Conservation (phyloP, 2,113 vertebrate genomes). For the Hydrolagus affinis region DNA sequence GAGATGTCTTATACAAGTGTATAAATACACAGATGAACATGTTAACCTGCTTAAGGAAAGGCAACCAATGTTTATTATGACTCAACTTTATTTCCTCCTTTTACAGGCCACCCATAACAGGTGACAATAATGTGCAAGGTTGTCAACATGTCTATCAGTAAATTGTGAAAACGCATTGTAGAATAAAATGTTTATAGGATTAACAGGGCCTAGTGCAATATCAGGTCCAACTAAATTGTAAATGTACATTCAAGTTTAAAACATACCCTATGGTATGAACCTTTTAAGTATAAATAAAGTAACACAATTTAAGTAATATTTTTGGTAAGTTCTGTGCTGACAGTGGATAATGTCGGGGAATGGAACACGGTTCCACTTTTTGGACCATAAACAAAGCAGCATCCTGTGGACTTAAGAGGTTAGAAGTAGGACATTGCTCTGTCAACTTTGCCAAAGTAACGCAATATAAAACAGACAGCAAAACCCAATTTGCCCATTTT, state of each 20-base stretch:
- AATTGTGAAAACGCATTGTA: not conserved
- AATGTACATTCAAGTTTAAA: not conserved
- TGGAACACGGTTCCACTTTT: not conserved
- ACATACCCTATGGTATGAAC: not conserved
- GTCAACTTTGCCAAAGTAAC: not conserved
- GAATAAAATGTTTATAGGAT: not conserved
- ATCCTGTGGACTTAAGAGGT: not conserved
- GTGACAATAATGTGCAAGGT: not conserved
- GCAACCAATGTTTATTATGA: not conserved
- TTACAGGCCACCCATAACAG: not conserved
- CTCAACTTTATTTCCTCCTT: not conserved
- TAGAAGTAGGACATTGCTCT: not conserved
- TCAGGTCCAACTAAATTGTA: not conserved
- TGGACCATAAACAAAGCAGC: not conserved
- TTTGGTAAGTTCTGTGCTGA: not conserved
- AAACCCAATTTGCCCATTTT: not conserved
- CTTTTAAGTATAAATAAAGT: not conserved
- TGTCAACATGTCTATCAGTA: not conserved
- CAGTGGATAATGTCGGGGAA: not conserved
- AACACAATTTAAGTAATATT: not conserved
- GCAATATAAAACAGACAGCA: not conserved
- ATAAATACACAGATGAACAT: not conserved
- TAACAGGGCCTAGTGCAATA: not conserved
- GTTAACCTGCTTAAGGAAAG: not conserved
- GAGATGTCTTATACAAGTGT: not conserved